Evolutionary conservation across 2,113 vertebrate species (phyloP).

Genomic region (Dasyornis broadbenti): DNA sequence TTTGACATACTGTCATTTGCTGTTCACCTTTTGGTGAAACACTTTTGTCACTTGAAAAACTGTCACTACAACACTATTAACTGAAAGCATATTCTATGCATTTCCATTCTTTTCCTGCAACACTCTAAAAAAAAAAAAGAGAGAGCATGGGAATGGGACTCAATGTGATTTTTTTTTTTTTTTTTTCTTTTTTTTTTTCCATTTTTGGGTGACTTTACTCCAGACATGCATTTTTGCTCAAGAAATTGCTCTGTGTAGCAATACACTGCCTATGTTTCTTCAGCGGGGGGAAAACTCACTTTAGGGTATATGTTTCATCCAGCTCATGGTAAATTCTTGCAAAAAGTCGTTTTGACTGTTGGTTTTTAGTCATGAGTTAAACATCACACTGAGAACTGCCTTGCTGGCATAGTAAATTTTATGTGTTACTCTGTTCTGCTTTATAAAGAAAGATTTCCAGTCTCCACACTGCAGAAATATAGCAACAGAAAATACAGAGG

Average conservation of each 20-base stretch:
- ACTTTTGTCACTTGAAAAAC: neutral
- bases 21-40: neutral
- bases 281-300: neutral
- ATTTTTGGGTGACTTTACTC: neutral
- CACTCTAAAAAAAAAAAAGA: neutral
- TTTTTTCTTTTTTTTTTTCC: neutral
- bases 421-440: neutral
- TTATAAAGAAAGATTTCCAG: neutral
- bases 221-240: neutral
- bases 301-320: neutral
- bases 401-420: neutral
- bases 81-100: neutral
- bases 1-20: neutral
- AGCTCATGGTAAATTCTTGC: neutral
- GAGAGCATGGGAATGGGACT: too few species aligned
- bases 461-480: neutral
- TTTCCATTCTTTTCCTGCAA: neutral
- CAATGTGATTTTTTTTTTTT: accelerated
- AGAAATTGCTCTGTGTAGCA: neutral
- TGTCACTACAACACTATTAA: neutral
- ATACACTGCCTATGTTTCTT: neutral
- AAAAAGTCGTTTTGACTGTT: neutral
- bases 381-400: neutral
- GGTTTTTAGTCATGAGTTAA: neutral
- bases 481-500: neutral